phyloP scores from a whole-genome alignment of 2,888 invertebrate genomes.

The Aphrophora alni region DNA sequence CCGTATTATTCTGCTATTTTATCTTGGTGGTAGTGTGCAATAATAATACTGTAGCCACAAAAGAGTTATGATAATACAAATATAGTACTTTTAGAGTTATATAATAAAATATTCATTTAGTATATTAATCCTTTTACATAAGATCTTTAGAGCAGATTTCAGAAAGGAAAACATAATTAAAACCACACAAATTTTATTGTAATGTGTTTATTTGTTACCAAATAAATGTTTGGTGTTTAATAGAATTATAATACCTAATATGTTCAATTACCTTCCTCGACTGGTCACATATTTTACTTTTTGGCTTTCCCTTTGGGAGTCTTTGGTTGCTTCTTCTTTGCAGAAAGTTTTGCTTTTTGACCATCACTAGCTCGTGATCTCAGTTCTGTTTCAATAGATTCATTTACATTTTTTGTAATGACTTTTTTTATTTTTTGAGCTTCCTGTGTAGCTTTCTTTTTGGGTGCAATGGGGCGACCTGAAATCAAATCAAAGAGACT shows the following conservation, averaged over 20 bases:
- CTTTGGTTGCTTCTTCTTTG: constrained; percentile 47
- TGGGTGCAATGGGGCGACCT: constrained; percentile 70
- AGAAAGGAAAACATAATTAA: no score
- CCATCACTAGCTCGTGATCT: constrained; percentile 63
- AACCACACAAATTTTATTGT: neutral
- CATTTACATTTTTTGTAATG: constrained; percentile 74
- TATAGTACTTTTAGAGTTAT: no score
- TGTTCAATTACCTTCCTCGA: neutral
- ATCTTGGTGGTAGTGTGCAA: no score
- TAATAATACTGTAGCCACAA: no score
- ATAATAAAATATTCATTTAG: no score
- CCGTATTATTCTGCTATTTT: no score
- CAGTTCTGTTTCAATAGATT: constrained; percentile 70
- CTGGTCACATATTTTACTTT: constrained; percentile 11
- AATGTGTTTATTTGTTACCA: neutral
- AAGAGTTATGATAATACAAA: no score
- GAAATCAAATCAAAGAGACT: constrained; percentile 45
- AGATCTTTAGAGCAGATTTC: no score
- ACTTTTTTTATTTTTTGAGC: constrained; percentile 69
- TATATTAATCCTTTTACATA: no score
- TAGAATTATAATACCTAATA: neutral
- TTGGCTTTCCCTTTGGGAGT: constrained; percentile 39
- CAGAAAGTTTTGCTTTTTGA: constrained; percentile 52
- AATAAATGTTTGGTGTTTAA: neutral
- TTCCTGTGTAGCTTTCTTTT: constrained; percentile 67